Base-by-base conservation (phyloP, 2,113 vertebrate genomes). In the Dascyllus trimaculatus region DNA sequence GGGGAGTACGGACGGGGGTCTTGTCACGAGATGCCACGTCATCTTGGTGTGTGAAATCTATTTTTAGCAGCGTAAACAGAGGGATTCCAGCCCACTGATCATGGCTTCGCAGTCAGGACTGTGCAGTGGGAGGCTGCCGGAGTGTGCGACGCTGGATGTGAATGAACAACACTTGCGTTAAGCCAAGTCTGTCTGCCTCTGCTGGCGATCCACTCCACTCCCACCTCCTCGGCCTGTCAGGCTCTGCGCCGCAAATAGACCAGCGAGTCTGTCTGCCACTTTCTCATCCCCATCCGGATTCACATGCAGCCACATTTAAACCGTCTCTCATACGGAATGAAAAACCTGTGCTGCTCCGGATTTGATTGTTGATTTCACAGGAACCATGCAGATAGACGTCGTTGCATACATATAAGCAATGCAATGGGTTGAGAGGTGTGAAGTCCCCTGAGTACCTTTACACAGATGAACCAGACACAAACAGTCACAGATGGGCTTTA, bases 21-120 rank as follows among this genome's bases (percentile, higher is more conserved):
- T 80, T 80, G 87, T 92, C 89, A 92, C 69, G 63, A 81, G 84
- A 71, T 74, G 59, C 85, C 71, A 89, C 90, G 84, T 93, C 92
- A 92, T 78, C 57, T 15, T 81, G 48, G 85, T 89, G 88, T 87
- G 87, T 86, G 85, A 70, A 85, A 71, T 85, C 89, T 93, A 93
- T 93, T 93, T 92, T 84, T 93, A 92, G 92, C 89, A 82, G 82
- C 29, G 63, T 92, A 93, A 92, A 92, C 84, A 91, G 80, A 92
- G 89, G 90, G 80, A 91, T 86, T 91, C 90, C 90, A 89, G 90
- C 80, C 82, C 86, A 80, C 71, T 68, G 82, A 85, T 86, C 85
- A 63, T 9, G 79, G 69, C 81, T 75, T 57, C 73, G 15, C 75
- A 59, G 71, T 46, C 69, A 21, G 74, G 81, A 2, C 26, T 1